Evolutionary conservation across 2,797 vertebrate genomes (phyloP), one percentile per base, ranked within the genome.

Genomic region (Chiropotes sagulatus): DNA sequence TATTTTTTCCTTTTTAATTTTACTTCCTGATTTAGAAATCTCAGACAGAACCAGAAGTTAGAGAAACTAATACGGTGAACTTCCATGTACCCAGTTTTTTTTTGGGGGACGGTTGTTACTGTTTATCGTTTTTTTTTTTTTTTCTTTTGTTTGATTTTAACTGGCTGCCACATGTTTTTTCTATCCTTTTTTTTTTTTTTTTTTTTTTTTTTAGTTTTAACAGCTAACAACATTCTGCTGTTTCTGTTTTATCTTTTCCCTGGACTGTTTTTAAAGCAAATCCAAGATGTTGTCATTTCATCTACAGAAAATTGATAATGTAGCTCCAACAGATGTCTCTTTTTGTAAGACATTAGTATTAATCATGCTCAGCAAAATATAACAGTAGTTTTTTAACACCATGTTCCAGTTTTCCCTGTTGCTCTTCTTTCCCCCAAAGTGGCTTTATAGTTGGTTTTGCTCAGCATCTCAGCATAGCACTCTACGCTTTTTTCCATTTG

Each of bases 1-100:
- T 48, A 24, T 12, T 75, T 89, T n/a, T 57, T 96, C 39, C 17
- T 84, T 95, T 94, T 96, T 67, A 86, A 61, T 85, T 93, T 88
- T 91, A 96, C 39, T 86, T 96, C 64, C n/a, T 79, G 26, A n/a
- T 92, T 92, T 95, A 92, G 91, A 97, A 84, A 87, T 70, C 13
- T 93, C 36, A 76, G 36, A 58, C 20, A 75, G 36, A 54, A 13
- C 46, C 9, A 41, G 14, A 72, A 50, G 44, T 93, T 96, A 93
- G 30, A 95, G 30, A 73, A 52, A 61, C 19, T 88, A 46, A 90
- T 58, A 20, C 12, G 78, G 8, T 50, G 44, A 39, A 41, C 36
- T 28, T 94, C 50, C 11, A 5, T 79, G 30, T 81, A 54, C 20
- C 17, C 3, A 12, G 8, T 57, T 78, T 48, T 48, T 48, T 48